A percentile compares a stretch with the other conserved stretches of the same genome.
phyloP scores from a whole-genome alignment of 2,113 vertebrate species.

The Thalassarche chlororhynchos region DNA sequence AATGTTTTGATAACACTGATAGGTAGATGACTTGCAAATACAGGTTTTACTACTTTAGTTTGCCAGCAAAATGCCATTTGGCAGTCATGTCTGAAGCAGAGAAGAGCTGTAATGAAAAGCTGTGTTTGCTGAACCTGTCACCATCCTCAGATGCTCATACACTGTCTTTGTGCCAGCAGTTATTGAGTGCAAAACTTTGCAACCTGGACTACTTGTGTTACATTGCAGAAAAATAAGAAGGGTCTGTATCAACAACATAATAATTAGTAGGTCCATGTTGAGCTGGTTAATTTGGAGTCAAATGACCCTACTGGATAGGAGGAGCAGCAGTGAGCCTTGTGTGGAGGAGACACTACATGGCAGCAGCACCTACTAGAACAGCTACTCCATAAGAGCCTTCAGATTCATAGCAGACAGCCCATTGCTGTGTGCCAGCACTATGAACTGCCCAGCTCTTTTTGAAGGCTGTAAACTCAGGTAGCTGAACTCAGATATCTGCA shows the following conservation, averaged over 20 bases:
- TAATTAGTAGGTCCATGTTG: neutral
- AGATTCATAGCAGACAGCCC: neutral
- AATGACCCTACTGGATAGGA: neutral
- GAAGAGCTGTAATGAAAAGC: neutral
- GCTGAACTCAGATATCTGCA: neutral
- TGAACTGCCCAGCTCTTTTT: neutral
- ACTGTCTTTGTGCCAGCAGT: neutral
- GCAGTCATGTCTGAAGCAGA: neutral
- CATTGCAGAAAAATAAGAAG: neutral
- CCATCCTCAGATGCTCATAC: neutral
- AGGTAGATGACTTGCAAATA: neutral
- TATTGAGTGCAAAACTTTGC: neutral
- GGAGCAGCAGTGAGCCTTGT: neutral
- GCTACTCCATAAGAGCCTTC: neutral
- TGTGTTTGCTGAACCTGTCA: neutral
- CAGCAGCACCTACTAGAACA: neutral
- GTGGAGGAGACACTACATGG: neutral
- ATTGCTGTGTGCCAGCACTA: neutral
- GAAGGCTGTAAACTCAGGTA: neutral
- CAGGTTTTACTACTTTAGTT: neutral
- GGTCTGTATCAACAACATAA: neutral
- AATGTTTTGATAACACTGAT: neutral
- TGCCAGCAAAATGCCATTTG: neutral
- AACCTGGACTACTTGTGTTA: neutral
- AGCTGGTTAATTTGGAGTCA: neutral